A percentile compares a stretch with the other conserved stretches of the same genome.
These are phyloP conservation scores for Agelaius phoeniceus DNA, from an alignment of 2,113 vertebrate species.

Conservation along the genomic window DNA sequence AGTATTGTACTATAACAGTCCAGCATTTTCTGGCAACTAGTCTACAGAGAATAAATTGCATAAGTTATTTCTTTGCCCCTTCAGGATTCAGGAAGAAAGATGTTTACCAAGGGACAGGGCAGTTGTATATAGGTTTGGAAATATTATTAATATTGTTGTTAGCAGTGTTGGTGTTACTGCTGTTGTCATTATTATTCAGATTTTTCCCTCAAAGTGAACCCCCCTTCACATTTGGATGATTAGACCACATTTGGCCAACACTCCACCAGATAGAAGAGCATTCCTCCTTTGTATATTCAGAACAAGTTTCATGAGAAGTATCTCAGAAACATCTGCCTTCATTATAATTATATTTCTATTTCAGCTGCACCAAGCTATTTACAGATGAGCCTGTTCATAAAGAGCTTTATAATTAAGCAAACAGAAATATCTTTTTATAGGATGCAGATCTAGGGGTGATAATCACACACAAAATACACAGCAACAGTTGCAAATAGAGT, in stretches of 20 bases:
- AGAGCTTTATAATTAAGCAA: slow-evolving; percentile 88
- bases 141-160: not conserved
- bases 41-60: not conserved
- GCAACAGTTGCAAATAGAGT: slow-evolving; percentile 86
- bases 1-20: not conserved
- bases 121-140: not conserved
- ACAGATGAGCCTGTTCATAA: slow-evolving; percentile 84
- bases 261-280: slow-evolving; percentile 37
- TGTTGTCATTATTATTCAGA: not conserved
- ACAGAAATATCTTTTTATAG: slow-evolving; percentile 90
- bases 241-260: not conserved
- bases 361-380: slow-evolving; percentile 87
- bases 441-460: slow-evolving; percentile 83
- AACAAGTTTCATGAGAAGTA: slow-evolving; percentile 78
- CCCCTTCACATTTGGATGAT: not conserved
- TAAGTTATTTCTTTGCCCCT: not conserved
- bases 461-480: slow-evolving; percentile 86
- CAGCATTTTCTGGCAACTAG: not conserved
- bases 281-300: slow-evolving; percentile 76
- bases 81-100: not conserved
- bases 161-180: not conserved
- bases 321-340: slow-evolving; percentile 85
- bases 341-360: slow-evolving; percentile 89
- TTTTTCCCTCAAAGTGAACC: not conserved
- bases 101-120: not conserved